Conservation (phyloP, 2,888 invertebrate genomes). For the Chaitophorus viminalis region DNA sequence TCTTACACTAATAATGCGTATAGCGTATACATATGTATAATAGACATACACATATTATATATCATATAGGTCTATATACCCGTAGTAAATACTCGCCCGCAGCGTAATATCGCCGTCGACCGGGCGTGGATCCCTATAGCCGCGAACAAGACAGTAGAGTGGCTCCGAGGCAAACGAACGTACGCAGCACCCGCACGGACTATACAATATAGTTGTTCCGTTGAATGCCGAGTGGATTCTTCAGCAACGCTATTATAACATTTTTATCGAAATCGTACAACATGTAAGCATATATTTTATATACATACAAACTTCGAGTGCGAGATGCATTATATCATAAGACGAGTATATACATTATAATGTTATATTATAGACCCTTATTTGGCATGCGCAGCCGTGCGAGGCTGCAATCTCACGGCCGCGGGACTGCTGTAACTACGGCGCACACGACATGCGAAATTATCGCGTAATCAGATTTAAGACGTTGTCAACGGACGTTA, state of each 20-base stretch:
- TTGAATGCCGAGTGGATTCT: conserved; percentile 26
- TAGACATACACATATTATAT: too few species aligned
- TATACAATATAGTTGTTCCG: conserved; percentile 8
- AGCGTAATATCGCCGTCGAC: too few species aligned
- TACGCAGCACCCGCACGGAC: not conserved
- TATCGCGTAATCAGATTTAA: conserved; percentile 18
- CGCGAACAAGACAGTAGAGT: not conserved
- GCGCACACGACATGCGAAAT: not conserved
- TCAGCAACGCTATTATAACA: conserved; percentile 16
- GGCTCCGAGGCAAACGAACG: not conserved
- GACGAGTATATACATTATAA: too few species aligned
- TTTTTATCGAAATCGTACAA: not conserved
- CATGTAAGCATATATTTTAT: not conserved
- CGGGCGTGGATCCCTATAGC: too few species aligned
- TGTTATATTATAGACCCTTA: not conserved
- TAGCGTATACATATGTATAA: not conserved
- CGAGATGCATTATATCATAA: not conserved
- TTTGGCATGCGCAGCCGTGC: conserved; percentile 24
- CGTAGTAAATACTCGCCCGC: too few species aligned
- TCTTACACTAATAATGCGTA: too few species aligned
- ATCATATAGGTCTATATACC: too few species aligned
- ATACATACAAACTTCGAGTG: not conserved
- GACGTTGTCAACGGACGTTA: not conserved
- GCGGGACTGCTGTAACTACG: not conserved
- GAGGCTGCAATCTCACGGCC: not conserved